Conservation (phyloP, 2,797 vertebrate species). For the Melanotaenia trifasciata region DNA sequence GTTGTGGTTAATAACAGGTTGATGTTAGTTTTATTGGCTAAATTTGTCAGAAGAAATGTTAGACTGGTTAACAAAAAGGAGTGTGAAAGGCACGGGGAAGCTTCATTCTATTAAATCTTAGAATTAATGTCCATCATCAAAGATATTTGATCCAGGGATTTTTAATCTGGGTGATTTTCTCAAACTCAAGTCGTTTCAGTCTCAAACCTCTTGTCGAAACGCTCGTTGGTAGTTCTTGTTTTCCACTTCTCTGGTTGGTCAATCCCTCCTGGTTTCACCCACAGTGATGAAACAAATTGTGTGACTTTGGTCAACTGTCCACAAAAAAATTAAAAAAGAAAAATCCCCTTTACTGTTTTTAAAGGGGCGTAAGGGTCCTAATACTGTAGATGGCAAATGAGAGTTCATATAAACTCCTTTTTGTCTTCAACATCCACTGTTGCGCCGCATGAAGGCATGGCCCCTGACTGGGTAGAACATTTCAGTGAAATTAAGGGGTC, state of each 20-base stretch:
- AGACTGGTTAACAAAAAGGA: neutral
- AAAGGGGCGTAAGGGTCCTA: neutral
- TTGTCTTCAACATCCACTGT: slow-evolving; percentile 88
- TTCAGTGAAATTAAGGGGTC: slow-evolving; percentile 88
- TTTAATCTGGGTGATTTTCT: too few relatives aligned
- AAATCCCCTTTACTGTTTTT: neutral
- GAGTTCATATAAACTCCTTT: neutral
- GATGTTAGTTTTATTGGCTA: too few relatives aligned
- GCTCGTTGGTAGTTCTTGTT: slow-evolving; percentile 11
- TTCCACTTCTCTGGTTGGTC: slow-evolving; percentile 11
- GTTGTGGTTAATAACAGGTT: neutral
- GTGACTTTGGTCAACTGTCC: neutral
- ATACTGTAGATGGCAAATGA: neutral
- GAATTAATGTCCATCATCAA: slow-evolving; percentile 45
- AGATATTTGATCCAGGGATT: neutral
- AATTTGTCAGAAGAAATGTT: neutral
- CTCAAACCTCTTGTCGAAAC: neutral
- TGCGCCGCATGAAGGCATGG: slow-evolving; percentile 90
- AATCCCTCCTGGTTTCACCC: neutral
- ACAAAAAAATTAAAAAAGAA: slow-evolving; percentile 1
- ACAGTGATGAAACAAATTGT: slow-evolving; percentile 29
- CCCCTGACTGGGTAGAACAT: slow-evolving; percentile 87
- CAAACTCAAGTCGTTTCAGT: slow-evolving; percentile 1
- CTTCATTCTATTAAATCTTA: slow-evolving; percentile 14
- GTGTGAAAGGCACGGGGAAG: slow-evolving; percentile 27